Evolutionary conservation across 2,888 invertebrate species (phyloP).

Genomic region (Ophraella communa): DNA sequence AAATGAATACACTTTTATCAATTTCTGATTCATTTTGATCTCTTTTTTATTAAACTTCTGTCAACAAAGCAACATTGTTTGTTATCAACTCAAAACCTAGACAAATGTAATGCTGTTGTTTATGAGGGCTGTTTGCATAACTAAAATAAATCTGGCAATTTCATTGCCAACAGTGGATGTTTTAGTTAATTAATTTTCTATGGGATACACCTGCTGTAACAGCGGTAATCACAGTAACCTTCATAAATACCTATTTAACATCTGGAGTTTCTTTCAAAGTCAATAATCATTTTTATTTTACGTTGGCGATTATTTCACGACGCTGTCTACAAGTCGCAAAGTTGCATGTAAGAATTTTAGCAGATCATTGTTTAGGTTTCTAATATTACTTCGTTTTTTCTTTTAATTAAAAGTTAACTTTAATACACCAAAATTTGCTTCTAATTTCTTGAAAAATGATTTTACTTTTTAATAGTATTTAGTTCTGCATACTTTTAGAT

Average conservation of each 20-base stretch:
- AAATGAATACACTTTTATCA: no score
- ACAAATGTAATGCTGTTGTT: not conserved
- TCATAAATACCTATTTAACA: not conserved
- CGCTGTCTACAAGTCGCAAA: not conserved
- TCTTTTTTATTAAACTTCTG: no score
- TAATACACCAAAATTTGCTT: no score
- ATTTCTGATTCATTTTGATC: no score
- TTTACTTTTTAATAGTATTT: not conserved
- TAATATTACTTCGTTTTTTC: not conserved
- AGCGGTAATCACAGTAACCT: not conserved
- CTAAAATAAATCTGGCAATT: not conserved
- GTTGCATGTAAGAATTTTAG: not conserved
- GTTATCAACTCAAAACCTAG: not conserved
- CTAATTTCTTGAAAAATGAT: no score
- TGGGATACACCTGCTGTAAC: not conserved
- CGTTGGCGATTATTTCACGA: not conserved
- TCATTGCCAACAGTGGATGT: not conserved
- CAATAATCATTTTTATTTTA: not conserved
- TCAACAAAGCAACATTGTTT: no score
- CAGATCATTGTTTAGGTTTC: not conserved
- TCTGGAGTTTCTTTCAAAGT: not conserved
- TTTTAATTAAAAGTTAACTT: not conserved
- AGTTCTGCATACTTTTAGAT: not conserved
- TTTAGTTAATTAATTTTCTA: not conserved
- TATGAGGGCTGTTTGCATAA: not conserved